Evolutionary conservation across 37 sponge, comb jelly and placozoan genomes (phyloP).

Genomic region (Mnemiopsis leidyi): DNA sequence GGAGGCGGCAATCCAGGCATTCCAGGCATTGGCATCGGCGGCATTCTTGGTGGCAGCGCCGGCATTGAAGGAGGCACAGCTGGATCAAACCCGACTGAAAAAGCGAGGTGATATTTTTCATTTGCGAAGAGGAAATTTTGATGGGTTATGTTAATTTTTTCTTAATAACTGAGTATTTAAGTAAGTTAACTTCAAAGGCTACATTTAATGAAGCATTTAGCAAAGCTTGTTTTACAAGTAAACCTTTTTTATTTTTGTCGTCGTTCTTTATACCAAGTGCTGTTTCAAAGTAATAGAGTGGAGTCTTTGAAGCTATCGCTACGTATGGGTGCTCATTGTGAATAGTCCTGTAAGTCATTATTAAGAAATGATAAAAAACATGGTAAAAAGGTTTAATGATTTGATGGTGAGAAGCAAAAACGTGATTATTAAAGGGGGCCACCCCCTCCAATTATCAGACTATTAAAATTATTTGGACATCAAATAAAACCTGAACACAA

Average conservation of each 20-base stretch:
- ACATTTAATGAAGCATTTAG: not conserved
- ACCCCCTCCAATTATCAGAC: too few species aligned
- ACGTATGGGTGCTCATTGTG: conserved; percentile 51
- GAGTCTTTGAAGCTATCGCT: conserved; percentile 38
- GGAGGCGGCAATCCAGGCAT: conserved; percentile 33
- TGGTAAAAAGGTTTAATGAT: not conserved
- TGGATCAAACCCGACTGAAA: conserved; percentile 16
- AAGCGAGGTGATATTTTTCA: too few species aligned
- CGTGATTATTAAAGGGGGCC: too few species aligned
- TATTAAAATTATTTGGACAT: too few species aligned
- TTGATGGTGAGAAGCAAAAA: too few species aligned
- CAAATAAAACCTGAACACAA: too few species aligned
- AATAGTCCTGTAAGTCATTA: conserved; percentile 49
- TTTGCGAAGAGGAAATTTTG: too few species aligned
- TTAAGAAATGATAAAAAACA: too few species aligned
- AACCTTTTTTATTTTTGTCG: conserved; percentile 45
- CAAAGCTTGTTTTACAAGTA: too few species aligned
- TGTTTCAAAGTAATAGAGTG: conserved; percentile 54
- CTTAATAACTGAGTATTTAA: too few species aligned
- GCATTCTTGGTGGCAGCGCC: conserved; percentile 20
- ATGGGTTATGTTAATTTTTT: too few species aligned
- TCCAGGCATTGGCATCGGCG: not conserved
- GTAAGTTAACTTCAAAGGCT: not conserved
- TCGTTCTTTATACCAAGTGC: conserved; percentile 37
- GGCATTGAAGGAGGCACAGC: not conserved